Evolutionary conservation across 2,797 vertebrate species (phyloP).

Genomic region (Lepilemur septentrionalis): DNA sequence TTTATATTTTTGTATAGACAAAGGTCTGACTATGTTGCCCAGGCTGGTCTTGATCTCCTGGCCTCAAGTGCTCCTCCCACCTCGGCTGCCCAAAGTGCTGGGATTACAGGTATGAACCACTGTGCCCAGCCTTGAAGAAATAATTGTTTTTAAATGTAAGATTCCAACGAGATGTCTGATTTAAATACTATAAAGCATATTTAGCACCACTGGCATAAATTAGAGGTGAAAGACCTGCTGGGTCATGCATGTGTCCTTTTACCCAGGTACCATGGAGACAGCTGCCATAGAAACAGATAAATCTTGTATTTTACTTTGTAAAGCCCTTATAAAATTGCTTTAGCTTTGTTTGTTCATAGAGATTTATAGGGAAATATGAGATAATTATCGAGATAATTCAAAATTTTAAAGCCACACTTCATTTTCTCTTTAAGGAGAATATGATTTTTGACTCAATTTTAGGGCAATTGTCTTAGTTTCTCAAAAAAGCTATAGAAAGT

Average conservation of each 20-base stretch:
- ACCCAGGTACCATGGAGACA: slow-evolving; percentile 64
- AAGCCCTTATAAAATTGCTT: slow-evolving; percentile 1
- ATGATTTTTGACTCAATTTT: background rate
- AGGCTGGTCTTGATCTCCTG: background rate
- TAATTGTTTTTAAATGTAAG: slow-evolving; percentile 49
- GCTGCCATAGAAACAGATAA: slow-evolving; percentile 60
- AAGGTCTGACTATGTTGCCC: background rate
- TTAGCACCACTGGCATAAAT: slow-evolving; percentile 25
- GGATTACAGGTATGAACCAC: background rate
- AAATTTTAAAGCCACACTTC: background rate
- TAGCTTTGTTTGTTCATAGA: background rate
- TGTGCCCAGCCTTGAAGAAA: background rate
- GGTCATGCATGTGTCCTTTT: slow-evolving; percentile 18
- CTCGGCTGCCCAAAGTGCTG: background rate
- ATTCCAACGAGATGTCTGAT: background rate
- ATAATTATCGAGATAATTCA: background rate
- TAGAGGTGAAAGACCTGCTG: background rate
- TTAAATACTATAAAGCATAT: slow-evolving; percentile 35
- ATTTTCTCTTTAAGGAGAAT: slow-evolving; percentile 1
- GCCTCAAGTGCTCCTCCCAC: background rate
- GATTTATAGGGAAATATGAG: background rate
- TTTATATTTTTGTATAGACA: background rate
- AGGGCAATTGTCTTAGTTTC: background rate
- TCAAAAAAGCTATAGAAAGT: slow-evolving; percentile 12
- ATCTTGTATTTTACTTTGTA: background rate